Base-by-base conservation (phyloP, 2,888 invertebrate species). In the Aromia moschata region DNA sequence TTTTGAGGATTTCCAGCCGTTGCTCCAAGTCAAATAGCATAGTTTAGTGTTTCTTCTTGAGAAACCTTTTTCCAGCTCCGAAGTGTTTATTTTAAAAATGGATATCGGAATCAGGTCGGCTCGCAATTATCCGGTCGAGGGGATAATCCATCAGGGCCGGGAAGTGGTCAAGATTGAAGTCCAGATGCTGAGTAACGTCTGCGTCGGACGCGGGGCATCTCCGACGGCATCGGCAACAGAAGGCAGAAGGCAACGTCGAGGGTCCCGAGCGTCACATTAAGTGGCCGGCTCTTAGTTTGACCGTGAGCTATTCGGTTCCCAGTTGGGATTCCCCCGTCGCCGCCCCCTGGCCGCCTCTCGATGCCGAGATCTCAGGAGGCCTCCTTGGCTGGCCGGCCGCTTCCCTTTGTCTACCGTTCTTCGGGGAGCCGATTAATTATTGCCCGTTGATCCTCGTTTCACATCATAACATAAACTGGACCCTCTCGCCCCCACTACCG, bases 281-380 rank as follows among this genome's bases (percentile, higher is more conserved):
- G 80, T 79, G 80, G 80, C 79, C 78, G 75, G 78, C 79, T 80
- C 79, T 80, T 80, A 80, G 80, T 80, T 80, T 80, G 79, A 79
- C 79, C 80, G 77, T 80, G 79, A 79, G 78, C 78, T 77, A 79
- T 79, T 78, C 77, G 71, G 74, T 70, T 79, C 79, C 77, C 79
- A 75, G 74, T 72, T 74, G 77, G 74, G 76, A 73, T 58, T 64
- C 62, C 65, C 67, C 67, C 66, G 54, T 58, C 64, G 58, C 60
- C 49, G 49, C 46, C 65, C 52, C 45, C 53, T 53, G 51, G 61
- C 56, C 52, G 49, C 64, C 65, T 65, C 64, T 75, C 74, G 70
- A 76, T 74, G 69, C 68, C 62, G 67, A 66, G 72, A 75, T 68
- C 78, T 79, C 79, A 73, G 74, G 78, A 77, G 79, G 78, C 75